Evolutionary conservation across 2,113 vertebrate species (phyloP).

Genomic region (Vireo altiloquus): DNA sequence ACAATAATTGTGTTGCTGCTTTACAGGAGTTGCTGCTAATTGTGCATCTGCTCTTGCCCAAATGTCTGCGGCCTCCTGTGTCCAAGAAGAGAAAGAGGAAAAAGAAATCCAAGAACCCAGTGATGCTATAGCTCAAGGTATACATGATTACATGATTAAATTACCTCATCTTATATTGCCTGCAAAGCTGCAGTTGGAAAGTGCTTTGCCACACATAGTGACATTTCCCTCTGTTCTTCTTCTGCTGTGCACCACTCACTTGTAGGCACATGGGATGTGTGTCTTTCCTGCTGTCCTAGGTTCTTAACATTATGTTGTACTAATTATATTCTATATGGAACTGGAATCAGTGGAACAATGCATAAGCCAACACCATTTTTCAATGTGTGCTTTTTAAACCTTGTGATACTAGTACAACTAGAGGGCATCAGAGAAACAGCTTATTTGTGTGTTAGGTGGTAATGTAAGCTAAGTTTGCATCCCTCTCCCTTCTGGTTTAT

Average conservation of each 20-base stretch:
- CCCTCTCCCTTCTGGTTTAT: neutral
- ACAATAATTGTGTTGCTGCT: neutral
- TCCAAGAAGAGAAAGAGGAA: conserved; percentile 93
- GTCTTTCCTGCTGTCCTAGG: neutral
- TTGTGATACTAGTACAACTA: neutral
- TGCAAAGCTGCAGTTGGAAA: neutral
- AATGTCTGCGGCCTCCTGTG: conserved; percentile 98
- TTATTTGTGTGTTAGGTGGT: neutral
- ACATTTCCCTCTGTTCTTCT: neutral
- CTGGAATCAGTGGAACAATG: neutral
- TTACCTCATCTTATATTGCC: neutral
- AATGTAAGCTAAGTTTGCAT: neutral
- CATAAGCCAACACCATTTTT: neutral
- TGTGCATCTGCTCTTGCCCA: conserved; percentile 96
- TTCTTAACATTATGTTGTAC: neutral
- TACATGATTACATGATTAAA: neutral
- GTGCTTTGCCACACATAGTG: neutral
- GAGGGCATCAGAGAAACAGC: neutral
- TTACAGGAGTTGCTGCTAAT: conserved; percentile 91
- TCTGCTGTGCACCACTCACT: neutral
- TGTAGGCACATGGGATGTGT: neutral
- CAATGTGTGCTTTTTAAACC: neutral
- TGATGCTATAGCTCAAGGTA: conserved; percentile 93
- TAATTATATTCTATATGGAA: neutral
- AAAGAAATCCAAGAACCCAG: conserved; percentile 81